Conservation (phyloP, 2,888 invertebrate genomes). For the Erebia epiphron region DNA sequence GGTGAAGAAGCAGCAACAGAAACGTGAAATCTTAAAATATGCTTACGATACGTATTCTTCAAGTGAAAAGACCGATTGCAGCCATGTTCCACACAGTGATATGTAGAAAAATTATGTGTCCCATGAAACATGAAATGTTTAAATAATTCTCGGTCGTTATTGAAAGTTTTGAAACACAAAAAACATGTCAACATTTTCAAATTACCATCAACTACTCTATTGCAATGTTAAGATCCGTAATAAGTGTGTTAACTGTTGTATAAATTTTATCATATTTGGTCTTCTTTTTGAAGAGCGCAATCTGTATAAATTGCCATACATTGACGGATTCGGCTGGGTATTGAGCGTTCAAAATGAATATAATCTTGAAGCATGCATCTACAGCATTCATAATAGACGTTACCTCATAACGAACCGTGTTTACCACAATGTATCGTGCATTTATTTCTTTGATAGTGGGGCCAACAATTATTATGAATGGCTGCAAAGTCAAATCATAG, state of each 20-base stretch:
- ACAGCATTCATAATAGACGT: not conserved
- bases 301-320: not conserved
- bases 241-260: not conserved
- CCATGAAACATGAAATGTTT: conserved; percentile 4
- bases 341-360: not conserved
- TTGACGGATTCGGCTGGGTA: not conserved
- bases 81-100: conserved; percentile 2
- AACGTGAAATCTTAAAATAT: conserved; percentile 4
- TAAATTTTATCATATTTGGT: conserved; percentile 3
- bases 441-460: not conserved
- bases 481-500: not conserved
- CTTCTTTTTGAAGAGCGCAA: not conserved
- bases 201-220: not conserved
- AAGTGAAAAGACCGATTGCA: not conserved
- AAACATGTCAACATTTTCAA: conserved; percentile 2
- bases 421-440: not conserved
- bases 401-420: conserved; percentile 1
- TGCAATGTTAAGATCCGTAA: conserved; percentile 4
- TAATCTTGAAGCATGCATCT: conserved; percentile 4
- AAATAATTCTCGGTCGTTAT: not conserved
- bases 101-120: conserved; percentile 1
- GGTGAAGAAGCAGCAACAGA: conserved; percentile 1
- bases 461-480: not conserved
- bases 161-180: conserved; percentile 4
- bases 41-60: conserved; percentile 2